phyloP scores from a whole-genome alignment of 1,140 invertebrate genomes.

The Atopsyche davidsoni region DNA sequence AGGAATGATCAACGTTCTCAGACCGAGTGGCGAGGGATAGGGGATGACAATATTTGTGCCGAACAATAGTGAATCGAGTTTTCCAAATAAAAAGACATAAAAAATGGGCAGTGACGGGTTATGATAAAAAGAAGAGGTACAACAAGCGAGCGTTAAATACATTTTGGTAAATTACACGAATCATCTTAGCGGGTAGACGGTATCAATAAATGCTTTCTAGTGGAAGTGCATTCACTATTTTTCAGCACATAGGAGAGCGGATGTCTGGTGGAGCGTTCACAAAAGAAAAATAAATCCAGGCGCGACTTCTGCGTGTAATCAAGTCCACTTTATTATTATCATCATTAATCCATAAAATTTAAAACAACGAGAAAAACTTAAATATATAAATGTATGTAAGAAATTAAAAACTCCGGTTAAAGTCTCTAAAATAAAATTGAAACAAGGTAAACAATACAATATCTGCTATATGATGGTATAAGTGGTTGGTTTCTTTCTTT shows the following conservation, averaged over 20 bases:
- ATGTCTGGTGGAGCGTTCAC: slow-evolving; percentile 9
- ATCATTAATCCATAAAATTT: slow-evolving; percentile 1
- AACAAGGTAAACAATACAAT: slow-evolving; percentile 7
- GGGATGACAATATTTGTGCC: slow-evolving; percentile 52
- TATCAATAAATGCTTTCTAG: slow-evolving; percentile 22
- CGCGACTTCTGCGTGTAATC: slow-evolving; percentile 12
- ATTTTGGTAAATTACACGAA: not conserved
- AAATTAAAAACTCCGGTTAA: too few relatives aligned
- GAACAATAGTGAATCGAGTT: slow-evolving; percentile 67
- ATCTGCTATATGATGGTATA: too few relatives aligned
- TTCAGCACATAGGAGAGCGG: slow-evolving; percentile 41
- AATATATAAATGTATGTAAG: slow-evolving; percentile 1
- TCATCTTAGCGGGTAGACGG: not conserved
- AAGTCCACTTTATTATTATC: slow-evolving; percentile 18
- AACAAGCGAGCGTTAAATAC: not conserved
- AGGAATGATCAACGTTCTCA: too few relatives aligned
- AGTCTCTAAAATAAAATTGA: too few relatives aligned
- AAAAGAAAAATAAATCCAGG: slow-evolving; percentile 16
- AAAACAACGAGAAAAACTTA: slow-evolving; percentile 12
- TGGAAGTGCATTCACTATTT: slow-evolving; percentile 53
- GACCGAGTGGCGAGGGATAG: not conserved
- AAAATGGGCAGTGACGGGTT: slow-evolving; percentile 5
- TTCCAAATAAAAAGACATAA: slow-evolving; percentile 35
- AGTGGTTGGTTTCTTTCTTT: too few relatives aligned
- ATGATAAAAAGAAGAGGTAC: slow-evolving; percentile 3